Evolutionary conservation across 1,140 invertebrate genomes (phyloP).

Genomic region (Galendromus occidentalis): DNA sequence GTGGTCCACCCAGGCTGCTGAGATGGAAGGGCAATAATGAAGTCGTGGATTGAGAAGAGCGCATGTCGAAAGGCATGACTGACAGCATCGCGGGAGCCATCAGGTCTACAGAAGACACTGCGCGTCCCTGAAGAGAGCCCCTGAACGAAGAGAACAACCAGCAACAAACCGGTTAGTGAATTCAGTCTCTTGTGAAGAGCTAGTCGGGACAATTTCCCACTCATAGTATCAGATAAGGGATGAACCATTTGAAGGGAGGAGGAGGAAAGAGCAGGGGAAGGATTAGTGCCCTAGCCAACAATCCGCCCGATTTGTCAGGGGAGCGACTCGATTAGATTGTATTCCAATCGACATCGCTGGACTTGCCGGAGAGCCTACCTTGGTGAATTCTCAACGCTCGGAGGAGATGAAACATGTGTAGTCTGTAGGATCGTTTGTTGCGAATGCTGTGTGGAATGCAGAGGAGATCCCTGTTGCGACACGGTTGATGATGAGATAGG

Average conservation of each 20-base stretch:
- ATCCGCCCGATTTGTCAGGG: too few species aligned
- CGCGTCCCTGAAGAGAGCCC: not conserved
- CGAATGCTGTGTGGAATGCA: not conserved
- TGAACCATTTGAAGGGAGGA: too few species aligned
- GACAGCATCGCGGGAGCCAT: constrained; percentile 8
- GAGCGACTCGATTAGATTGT: too few species aligned
- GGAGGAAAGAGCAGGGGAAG: too few species aligned
- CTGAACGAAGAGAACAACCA: not conserved
- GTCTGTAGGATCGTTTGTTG: not conserved
- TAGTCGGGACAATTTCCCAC: too few species aligned
- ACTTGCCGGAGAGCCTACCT: too few species aligned
- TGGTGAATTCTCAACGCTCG: constrained; percentile 2
- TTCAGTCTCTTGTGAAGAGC: too few species aligned
- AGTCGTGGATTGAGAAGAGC: not conserved
- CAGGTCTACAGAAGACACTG: constrained; percentile 3
- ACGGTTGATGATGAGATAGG: not conserved
- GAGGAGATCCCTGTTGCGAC: not conserved
- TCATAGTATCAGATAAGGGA: too few species aligned
- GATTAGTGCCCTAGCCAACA: too few species aligned
- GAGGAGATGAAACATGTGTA: not conserved
- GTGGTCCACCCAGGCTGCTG: constrained; percentile 1
- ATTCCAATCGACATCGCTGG: too few species aligned
- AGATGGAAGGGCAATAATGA: constrained; percentile 5
- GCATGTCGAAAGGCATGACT: constrained; percentile 5
- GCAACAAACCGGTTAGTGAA: too few species aligned